Percentiles rank a stretch among this genome's conserved stretches.
Conservation (phyloP, 2,113 vertebrate species). For the Notiomystis cincta region DNA sequence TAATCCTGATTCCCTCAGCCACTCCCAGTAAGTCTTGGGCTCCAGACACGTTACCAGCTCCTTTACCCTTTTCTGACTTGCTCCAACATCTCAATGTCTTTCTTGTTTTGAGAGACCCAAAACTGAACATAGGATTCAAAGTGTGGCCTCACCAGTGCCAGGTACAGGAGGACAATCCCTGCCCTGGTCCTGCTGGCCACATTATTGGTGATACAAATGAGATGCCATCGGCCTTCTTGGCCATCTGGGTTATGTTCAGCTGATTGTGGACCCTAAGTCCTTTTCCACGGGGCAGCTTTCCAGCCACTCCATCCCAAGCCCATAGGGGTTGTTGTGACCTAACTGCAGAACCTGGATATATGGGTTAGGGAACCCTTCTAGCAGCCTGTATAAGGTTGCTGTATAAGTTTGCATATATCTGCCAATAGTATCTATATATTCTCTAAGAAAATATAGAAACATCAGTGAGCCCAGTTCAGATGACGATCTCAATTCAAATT, state of each 20-base stretch:
- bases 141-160: background rate
- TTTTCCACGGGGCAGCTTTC: background rate
- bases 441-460: background rate
- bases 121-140: background rate
- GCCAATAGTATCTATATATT: background rate
- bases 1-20: background rate
- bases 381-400: background rate
- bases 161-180: background rate
- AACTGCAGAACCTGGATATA: background rate
- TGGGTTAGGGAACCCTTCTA: background rate
- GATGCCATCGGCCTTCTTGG: background rate
- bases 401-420: background rate
- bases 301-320: background rate
- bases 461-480: background rate
- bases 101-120: background rate
- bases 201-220: background rate
- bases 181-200: background rate
- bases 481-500: background rate
- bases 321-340: background rate
- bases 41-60: background rate
- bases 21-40: no score
- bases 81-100: background rate
- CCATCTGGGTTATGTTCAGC: background rate
- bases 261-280: fast-evolving
- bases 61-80: background rate